Evolutionary conservation across 2,888 invertebrate species (phyloP).

Genomic region (Chesias legatella): DNA sequence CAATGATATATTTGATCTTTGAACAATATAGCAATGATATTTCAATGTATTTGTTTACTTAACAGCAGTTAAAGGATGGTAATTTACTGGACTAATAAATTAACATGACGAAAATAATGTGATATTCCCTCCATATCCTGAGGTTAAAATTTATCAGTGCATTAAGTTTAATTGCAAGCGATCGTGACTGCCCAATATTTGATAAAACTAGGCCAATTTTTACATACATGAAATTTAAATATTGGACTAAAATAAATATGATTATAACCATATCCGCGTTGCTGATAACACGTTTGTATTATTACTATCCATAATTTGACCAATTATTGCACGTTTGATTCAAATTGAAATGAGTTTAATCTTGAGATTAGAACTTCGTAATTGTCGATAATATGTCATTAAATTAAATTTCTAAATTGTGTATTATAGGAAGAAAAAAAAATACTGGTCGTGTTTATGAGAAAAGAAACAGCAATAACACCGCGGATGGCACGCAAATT

Average conservation of each 20-base stretch:
- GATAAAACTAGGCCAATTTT: constrained; percentile 6
- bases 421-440: constrained; percentile 4
- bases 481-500: constrained; percentile 60
- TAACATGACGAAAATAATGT: constrained; percentile 11
- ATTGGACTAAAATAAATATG: not conserved
- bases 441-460: no score
- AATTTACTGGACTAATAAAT: constrained; percentile 8
- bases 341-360: no score
- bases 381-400: no score
- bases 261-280: not conserved
- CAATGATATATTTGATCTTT: no score
- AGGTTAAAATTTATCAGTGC: constrained; percentile 34
- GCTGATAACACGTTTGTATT: not conserved
- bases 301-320: no score
- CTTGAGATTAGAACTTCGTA: no score
- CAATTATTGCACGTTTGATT: no score
- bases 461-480: constrained; percentile 33
- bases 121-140: constrained; percentile 21
- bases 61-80: not conserved
- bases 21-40: no score
- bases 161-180: constrained; percentile 34
- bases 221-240: not conserved
- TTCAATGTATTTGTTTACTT: no score
- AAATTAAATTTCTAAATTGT: no score
- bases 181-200: constrained; percentile 27